These are phyloP conservation scores for Siphonodentalium dalli DNA, from an alignment of 2,888 invertebrate species.

Conservation along the genomic window DNA sequence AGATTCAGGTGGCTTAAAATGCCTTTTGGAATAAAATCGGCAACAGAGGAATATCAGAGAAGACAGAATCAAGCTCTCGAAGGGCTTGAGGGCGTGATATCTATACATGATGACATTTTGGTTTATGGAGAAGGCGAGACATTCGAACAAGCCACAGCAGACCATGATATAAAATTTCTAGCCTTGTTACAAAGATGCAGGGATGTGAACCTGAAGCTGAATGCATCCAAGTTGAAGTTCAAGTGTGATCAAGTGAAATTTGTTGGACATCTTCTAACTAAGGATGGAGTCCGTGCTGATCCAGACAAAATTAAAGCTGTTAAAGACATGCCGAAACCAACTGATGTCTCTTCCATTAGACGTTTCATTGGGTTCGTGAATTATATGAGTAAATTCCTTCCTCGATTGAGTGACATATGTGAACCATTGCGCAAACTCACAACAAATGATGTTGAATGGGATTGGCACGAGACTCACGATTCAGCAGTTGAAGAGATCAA, in stretches of 20 bases:
- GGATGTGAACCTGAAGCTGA: conserved; percentile 19
- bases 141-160: conserved; percentile 18
- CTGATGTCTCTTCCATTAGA: conserved; percentile 18
- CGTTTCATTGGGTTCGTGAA: conserved; percentile 28
- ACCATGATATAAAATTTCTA: conserved; percentile 25
- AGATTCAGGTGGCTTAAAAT: conserved; percentile 31
- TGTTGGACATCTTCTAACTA: conserved; percentile 29
- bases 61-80: conserved; percentile 28
- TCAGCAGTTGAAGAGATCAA: conserved; percentile 17
- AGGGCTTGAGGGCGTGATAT: conserved; percentile 26
- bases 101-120: conserved; percentile 34
- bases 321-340: conserved; percentile 24
- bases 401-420: conserved; percentile 23
- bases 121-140: conserved; percentile 25
- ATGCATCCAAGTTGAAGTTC: conserved; percentile 25
- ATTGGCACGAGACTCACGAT: conserved; percentile 19
- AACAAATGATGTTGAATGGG: conserved; percentile 18
- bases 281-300: conserved; percentile 22
- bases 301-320: conserved; percentile 28
- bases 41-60: conserved; percentile 31
- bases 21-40: conserved; percentile 32
- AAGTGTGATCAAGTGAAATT: conserved; percentile 19
- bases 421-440: conserved; percentile 30
- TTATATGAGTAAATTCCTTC: conserved; percentile 32
- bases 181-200: conserved; percentile 19